Evolutionary conservation across 1,140 invertebrate genomes (phyloP).

Genomic region (Periplaneta americana): DNA sequence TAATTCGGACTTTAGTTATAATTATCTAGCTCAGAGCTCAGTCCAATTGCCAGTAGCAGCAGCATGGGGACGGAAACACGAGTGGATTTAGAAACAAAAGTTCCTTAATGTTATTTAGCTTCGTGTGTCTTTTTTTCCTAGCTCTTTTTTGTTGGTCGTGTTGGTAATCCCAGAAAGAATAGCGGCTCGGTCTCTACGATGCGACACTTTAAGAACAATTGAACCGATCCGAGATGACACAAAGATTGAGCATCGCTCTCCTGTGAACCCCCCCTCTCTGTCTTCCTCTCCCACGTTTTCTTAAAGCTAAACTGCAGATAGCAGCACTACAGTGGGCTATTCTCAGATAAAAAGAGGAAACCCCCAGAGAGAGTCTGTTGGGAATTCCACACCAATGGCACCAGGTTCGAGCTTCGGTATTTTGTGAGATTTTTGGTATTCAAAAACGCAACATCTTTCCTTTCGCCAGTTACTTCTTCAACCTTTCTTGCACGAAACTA

Average conservation of each 20-base stretch:
- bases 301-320: neutral
- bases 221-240: neutral
- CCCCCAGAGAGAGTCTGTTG: too few species aligned
- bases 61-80: neutral
- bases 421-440: too few species aligned
- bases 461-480: too few species aligned
- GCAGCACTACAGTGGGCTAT: neutral
- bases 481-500: too few species aligned
- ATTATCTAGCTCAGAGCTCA: neutral
- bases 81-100: neutral
- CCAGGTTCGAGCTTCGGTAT: too few species aligned
- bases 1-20: neutral
- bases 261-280: neutral
- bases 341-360: too few species aligned
- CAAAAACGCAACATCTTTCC: too few species aligned
- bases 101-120: neutral
- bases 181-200: neutral
- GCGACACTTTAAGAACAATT: neutral
- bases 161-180: neutral
- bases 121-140: neutral
- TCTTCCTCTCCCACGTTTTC: neutral
- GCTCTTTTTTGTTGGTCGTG: neutral
- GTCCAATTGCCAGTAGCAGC: neutral
- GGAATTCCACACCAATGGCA: too few species aligned
- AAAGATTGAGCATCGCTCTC: neutral